Base-by-base conservation (phyloP, 2,888 invertebrate species). In the Seira ritae region DNA sequence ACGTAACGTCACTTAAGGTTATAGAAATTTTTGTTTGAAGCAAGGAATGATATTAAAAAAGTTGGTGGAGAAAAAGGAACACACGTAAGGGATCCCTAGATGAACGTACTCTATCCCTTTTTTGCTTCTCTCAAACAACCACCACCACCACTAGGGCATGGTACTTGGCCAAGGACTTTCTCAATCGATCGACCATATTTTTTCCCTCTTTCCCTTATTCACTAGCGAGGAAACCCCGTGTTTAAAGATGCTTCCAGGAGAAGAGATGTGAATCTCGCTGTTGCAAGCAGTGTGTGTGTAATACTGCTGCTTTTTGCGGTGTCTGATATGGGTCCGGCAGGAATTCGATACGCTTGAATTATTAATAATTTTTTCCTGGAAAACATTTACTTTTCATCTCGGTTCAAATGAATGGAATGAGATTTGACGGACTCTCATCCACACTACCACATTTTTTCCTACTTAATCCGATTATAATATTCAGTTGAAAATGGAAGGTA, bases 111-210 rank as follows among this genome's bases (percentile, higher is more conserved):
- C 31, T 31, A 31, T 17, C 55, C 55, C 12, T 55, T 55, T 55
- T 55, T 55, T 55, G 15, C 15, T 12, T 8, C 3, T 55, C 55
- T 55, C 15, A 3, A 55, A 12, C 15, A 55, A 55, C 55, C 15
- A 55, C 17, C 55, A 55, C 1, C 55, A 55, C n/a, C 12, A 42
- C 42, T 62, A 19, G 62, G 60, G 67, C 76, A 68, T 84, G 83
- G 86, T 85, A 86, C 86, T 86, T 86, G 79, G 83, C 84, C 86
- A 86, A 86, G 86, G 86, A 86, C 86, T 86, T 86, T 86, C 84
- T 85, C 84, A 83, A 86, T 86, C 86, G 86, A 86, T 86, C 84
- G 80, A 22, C 60, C 20, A 19, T 73, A 55, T 55, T 55, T 70
- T 70, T 68, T 67, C 77, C 50, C 73, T 65, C 23, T 65, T 55